Evolutionary conservation across 2,113 vertebrate species (phyloP).

Genomic region (Sinocyclocheilus maitianheensis): DNA sequence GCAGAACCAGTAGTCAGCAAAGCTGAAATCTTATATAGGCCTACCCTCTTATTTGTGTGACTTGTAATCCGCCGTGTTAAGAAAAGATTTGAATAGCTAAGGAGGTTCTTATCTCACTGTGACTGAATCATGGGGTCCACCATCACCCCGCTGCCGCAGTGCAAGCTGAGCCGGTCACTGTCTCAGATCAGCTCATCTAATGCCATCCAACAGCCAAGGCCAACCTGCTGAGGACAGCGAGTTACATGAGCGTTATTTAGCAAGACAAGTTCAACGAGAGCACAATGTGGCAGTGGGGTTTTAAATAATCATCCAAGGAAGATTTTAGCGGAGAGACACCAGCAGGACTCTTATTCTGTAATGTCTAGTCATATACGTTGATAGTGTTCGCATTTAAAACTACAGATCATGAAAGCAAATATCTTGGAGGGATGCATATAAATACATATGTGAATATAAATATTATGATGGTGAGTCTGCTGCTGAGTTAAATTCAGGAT

Average conservation of each 20-base stretch:
- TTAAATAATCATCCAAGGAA: background rate
- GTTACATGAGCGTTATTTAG: background rate
- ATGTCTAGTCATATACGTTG: no score
- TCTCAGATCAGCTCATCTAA: background rate
- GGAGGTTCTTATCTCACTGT: background rate
- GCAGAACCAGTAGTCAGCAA: background rate
- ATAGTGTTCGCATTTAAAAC: background rate
- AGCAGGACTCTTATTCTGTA: no score
- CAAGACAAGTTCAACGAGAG: background rate
- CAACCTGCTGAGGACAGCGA: background rate
- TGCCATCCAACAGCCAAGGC: background rate
- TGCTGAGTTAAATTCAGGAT: background rate
- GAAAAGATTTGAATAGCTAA: background rate
- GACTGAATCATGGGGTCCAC: background rate
- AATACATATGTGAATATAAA: background rate
- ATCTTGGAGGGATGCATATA: background rate
- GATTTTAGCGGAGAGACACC: no score
- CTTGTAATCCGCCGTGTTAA: background rate
- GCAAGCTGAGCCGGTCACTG: background rate
- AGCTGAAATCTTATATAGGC: background rate
- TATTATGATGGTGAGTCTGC: no score
- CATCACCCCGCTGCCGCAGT: background rate
- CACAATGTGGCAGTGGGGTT: background rate
- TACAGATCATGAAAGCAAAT: background rate
- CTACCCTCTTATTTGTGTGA: background rate